phyloP scores from a whole-genome alignment of 2,888 invertebrate genomes.

The Drosophila planitibia region DNA sequence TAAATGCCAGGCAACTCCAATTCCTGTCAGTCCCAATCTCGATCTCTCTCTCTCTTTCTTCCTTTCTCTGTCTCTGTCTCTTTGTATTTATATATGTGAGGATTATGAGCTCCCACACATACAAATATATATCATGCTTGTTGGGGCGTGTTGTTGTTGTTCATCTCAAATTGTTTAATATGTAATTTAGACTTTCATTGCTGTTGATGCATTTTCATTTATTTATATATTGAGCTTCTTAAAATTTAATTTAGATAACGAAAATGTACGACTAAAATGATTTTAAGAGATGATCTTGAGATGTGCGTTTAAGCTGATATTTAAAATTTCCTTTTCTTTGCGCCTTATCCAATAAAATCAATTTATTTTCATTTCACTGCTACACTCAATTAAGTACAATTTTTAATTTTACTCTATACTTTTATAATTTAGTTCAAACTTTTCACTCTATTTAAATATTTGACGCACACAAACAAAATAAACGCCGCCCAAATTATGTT shows the following conservation, averaged over 20 bases:
- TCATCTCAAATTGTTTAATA: constrained; percentile 54
- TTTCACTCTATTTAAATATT: constrained; percentile 12
- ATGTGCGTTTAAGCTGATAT: not conserved
- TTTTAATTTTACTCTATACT: not conserved
- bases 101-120: constrained; percentile 48
- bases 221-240: constrained; percentile 37
- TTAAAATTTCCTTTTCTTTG: not conserved
- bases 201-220: constrained; percentile 33
- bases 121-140: constrained; percentile 27
- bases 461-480: constrained; percentile 40
- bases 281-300: not conserved
- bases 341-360: not conserved
- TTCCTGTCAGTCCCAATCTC: constrained; percentile 37
- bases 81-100: constrained; percentile 24
- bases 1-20: constrained; percentile 56
- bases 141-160: constrained; percentile 28
- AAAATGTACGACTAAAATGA: constrained; percentile 15
- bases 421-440: not conserved
- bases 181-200: constrained; percentile 34
- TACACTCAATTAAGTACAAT: not conserved
- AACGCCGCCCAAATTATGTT: constrained; percentile 51
- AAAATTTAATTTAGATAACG: constrained; percentile 20
- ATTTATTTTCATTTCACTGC: not conserved
- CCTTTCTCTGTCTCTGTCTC: constrained; percentile 1
- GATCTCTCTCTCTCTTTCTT: constrained; percentile 1